phyloP scores from a whole-genome alignment of 2,797 vertebrate genomes.

The Phalloptychus januarius region DNA sequence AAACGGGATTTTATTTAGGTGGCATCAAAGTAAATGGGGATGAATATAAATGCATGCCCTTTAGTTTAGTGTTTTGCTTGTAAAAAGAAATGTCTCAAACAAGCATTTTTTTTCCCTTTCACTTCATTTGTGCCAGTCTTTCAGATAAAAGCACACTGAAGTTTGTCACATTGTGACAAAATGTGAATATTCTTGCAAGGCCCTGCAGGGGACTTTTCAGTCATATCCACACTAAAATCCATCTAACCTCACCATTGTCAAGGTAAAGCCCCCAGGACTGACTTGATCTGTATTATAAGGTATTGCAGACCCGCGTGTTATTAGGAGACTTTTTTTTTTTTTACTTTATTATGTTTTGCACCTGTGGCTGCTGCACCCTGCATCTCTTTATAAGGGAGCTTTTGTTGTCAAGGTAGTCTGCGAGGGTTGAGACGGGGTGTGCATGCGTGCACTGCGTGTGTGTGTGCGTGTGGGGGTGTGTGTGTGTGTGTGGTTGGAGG shows the following conservation, averaged over 20 bases:
- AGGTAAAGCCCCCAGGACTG: slow-evolving; percentile 45
- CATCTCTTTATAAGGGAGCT: slow-evolving; percentile 73
- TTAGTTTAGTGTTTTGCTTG: neutral
- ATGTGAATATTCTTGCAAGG: neutral
- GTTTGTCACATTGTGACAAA: neutral
- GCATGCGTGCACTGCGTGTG: slow-evolving; percentile 2
- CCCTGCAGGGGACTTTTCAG: no score
- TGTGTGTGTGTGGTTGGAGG: slow-evolving; percentile 24
- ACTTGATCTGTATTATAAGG: slow-evolving; percentile 47
- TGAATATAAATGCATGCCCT: neutral
- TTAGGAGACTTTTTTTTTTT: slow-evolving; percentile 68
- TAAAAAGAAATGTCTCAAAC: neutral
- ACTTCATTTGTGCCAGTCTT: neutral
- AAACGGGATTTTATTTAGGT: neutral
- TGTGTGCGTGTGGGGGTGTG: slow-evolving; percentile 20
- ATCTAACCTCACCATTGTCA: slow-evolving; percentile 9
- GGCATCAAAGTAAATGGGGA: neutral
- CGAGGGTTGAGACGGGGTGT: slow-evolving; percentile 6
- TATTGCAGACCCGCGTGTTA: slow-evolving; percentile 72
- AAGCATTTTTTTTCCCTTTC: neutral
- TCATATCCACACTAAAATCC: neutral
- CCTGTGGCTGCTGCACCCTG: slow-evolving; percentile 70
- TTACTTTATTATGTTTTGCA: slow-evolving; percentile 79
- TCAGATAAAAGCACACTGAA: neutral
- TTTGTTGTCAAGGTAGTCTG: slow-evolving; percentile 70